These are phyloP conservation scores for Nebria brevicollis DNA, from an alignment of 2,888 invertebrate genomes.

Conservation along the genomic window DNA sequence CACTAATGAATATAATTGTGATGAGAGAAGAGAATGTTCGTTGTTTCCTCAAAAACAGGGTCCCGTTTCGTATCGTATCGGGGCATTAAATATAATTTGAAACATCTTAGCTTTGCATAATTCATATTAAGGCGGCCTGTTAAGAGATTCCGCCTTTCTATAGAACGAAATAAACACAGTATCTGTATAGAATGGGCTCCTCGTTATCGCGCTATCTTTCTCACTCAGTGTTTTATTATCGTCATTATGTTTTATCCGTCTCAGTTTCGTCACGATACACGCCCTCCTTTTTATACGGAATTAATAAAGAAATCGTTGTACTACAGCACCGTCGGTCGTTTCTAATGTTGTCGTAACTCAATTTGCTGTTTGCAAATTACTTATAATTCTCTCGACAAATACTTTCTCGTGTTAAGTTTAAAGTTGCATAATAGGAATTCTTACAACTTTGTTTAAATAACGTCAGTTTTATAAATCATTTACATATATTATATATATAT, in stretches of 20 bases:
- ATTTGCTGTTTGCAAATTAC: background rate
- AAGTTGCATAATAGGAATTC: background rate
- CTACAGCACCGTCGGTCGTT: background rate
- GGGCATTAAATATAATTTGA: constrained; percentile 33
- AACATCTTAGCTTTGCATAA: constrained; percentile 31
- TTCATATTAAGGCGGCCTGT: constrained; percentile 17
- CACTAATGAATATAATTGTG: background rate
- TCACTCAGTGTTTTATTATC: background rate
- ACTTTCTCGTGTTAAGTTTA: background rate
- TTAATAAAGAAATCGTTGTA: background rate
- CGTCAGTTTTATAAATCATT: background rate
- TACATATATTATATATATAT: too few relatives aligned
- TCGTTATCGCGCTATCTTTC: background rate
- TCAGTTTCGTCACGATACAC: constrained; percentile 1
- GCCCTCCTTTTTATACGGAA: background rate
- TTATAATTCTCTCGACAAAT: background rate
- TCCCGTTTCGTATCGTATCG: constrained; percentile 10
- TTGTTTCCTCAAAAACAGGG: background rate
- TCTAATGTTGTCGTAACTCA: background rate
- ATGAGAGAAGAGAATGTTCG: background rate
- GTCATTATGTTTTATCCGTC: constrained; percentile 1
- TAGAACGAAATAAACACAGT: constrained; percentile 1
- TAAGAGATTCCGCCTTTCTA: constrained; percentile 1
- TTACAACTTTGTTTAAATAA: too few relatives aligned
- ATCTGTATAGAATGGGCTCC: background rate